Conservation (phyloP, 2,113 vertebrate genomes). For the Taxidea taxus region DNA sequence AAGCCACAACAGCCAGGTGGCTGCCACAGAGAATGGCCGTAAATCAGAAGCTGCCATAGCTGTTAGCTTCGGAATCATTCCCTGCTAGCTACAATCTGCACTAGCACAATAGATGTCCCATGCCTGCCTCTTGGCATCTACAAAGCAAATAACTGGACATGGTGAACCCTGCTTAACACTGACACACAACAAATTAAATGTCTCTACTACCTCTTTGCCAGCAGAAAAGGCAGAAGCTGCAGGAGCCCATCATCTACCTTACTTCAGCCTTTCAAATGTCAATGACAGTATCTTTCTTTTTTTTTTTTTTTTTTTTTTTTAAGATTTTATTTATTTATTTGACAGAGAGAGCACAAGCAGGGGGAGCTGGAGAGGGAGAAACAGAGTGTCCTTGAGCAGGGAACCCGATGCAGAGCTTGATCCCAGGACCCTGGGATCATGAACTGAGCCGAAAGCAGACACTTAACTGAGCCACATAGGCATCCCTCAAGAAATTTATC, state of each 20-base stretch:
- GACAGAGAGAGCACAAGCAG: no score
- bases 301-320: neutral
- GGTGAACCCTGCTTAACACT: neutral
- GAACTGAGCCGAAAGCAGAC: no score
- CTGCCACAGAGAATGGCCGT: neutral
- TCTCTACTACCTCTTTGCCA: neutral
- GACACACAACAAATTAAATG: neutral
- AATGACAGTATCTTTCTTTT: neutral
- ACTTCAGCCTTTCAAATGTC: neutral
- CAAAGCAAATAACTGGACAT: neutral
- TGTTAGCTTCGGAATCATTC: neutral
- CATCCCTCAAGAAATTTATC: neutral
- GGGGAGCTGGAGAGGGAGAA: no score
- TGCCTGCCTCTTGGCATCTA: slow-evolving; percentile 16
- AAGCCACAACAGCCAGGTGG: neutral
- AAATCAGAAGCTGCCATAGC: neutral
- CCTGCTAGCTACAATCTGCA: neutral
- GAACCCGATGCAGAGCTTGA: no score
- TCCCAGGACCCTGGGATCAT: no score
- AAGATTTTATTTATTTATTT: neutral
- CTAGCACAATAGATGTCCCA: neutral
- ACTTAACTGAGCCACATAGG: no score
- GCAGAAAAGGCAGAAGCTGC: neutral
- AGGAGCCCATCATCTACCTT: neutral
- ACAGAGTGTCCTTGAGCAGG: no score